Conservation (phyloP, 2,888 invertebrate species). For the Eilema depressum region DNA sequence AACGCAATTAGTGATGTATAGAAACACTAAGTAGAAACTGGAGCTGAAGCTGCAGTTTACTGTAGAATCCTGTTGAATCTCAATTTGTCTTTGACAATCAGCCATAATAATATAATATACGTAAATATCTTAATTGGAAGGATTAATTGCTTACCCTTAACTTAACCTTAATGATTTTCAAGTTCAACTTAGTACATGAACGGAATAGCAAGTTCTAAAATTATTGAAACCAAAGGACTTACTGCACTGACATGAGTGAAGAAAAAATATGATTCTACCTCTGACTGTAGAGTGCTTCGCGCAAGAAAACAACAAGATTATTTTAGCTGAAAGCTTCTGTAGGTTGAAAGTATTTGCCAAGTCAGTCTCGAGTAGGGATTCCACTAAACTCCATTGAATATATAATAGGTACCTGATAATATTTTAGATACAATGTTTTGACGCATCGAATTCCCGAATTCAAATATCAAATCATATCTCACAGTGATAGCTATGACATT, state of each 20-base stretch:
- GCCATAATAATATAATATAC: no score
- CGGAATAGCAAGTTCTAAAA: background rate
- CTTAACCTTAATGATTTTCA: no score
- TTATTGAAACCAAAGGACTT: background rate
- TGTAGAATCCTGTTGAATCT: no score
- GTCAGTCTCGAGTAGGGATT: background rate
- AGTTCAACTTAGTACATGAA: no score
- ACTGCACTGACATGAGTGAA: background rate
- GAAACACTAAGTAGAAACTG: no score
- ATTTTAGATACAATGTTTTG: background rate
- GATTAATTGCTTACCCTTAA: no score
- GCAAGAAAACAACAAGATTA: background rate
- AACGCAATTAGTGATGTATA: no score
- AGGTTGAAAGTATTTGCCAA: background rate
- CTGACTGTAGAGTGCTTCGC: background rate
- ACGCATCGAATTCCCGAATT: background rate
- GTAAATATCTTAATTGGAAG: no score
- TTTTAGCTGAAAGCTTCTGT: background rate
- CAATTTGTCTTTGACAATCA: no score
- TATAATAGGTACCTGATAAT: background rate
- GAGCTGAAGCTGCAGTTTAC: no score
- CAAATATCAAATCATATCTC: background rate
- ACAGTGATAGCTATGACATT: background rate
- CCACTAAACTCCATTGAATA: background rate
- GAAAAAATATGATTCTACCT: background rate